Evolutionary conservation across 23 tunicate species (phyloP), one percentile per base, ranked within the genome.

Genomic region (Trididemnum nubilum): DNA sequence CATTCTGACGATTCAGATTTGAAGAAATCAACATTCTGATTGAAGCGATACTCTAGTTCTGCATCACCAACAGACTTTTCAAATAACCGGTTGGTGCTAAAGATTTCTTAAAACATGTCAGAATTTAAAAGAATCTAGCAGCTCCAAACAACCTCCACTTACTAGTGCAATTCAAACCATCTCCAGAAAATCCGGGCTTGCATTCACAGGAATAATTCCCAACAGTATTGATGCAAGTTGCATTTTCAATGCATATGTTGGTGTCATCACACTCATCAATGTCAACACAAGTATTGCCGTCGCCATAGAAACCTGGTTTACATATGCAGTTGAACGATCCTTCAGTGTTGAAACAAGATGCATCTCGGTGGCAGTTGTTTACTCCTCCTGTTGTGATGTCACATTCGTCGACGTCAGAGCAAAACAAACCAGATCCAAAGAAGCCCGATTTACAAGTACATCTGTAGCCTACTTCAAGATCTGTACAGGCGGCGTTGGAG

Each of bases 321-420:
- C 79, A 73, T 3, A 25, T 4, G 59, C 79, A 73, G 7, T 29
- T 38, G 79, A 25, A 73, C 2, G 79, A 73, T 5, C 79, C 79
- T 7, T 3, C 7, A 4, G 59, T 36, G 79, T 73, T 73, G 59
- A 39, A 12, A 44, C 79, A 73, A 9, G 24, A 12, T 7, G 79
- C 79, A 18, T 37, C 2, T 2, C 25, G 12, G 33, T 26, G 9
- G 59, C 79, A 73, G 60, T 39, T 38, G 59, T 39, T 40, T 2
- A 73, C 19, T 2, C 79, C 59, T 4, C 59, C 22, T 12, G 60
- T 40, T 23, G 25, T 21, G 29, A 61, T 3, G n/a, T 61, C 67
- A 59, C 79, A 73, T 25, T 73, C 79, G 38, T 73, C 29, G 7
- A 37, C 38, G 26, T 73, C 79, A 4, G 29, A 7, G 26, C 79